phyloP scores from a whole-genome alignment of 2,113 vertebrate species.

The Lynx canadensis region DNA sequence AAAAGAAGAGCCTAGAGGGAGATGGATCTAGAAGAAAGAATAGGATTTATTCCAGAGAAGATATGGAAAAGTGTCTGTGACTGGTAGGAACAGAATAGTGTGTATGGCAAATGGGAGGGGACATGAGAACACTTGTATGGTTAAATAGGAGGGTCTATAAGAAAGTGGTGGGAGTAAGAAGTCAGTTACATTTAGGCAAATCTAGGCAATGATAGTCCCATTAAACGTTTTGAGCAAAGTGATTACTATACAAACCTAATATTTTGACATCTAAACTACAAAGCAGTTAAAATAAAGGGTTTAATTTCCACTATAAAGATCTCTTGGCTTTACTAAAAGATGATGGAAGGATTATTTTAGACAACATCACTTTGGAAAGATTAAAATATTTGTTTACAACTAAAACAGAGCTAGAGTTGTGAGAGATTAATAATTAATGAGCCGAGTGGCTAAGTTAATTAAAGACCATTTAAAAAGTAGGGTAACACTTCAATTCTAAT shows the following conservation, averaged over 20 bases:
- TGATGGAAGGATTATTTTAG: not conserved
- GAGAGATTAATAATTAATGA: not conserved
- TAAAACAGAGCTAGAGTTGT: not conserved
- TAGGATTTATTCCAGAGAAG: not conserved
- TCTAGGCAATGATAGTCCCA: not conserved
- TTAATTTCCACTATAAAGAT: not conserved
- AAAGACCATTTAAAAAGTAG: constrained; percentile 10
- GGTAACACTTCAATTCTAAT: not conserved
- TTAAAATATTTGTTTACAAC: not conserved
- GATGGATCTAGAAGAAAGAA: not conserved
- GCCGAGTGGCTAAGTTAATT: not conserved
- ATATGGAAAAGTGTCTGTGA: not conserved
- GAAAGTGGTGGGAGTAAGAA: not conserved
- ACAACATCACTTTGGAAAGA: not conserved
- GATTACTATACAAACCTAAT: not conserved
- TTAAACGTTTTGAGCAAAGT: not conserved
- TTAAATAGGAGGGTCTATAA: not conserved
- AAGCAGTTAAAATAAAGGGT: not conserved
- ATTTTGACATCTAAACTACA: not conserved
- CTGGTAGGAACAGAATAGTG: not conserved
- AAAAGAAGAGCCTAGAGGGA: not conserved
- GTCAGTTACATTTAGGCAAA: not conserved
- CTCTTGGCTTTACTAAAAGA: not conserved
- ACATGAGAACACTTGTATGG: not conserved
- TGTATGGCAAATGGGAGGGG: not conserved